Evolutionary conservation across 92 coral and sea anemone genomes (phyloP).

Genomic region (Micromussa lordhowensis): DNA sequence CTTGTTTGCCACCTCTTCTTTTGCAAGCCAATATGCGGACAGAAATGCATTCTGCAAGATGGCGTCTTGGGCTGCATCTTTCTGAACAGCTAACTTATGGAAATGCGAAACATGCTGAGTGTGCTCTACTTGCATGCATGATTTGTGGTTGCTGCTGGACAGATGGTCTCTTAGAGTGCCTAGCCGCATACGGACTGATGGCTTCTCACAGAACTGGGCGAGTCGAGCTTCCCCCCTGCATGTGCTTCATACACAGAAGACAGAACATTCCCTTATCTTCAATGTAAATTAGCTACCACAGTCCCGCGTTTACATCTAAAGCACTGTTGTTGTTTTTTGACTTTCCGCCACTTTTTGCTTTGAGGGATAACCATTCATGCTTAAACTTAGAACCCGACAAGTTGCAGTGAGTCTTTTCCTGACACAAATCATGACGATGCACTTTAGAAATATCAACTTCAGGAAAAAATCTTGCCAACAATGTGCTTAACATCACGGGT

Average conservation of each 20-base stretch:
- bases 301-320: constrained; percentile 26
- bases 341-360: constrained; percentile 36
- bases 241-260: constrained; percentile 58
- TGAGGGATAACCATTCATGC: constrained; percentile 61
- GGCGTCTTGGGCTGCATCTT: constrained; percentile 23
- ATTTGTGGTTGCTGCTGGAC: constrained; percentile 30
- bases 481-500: constrained; percentile 10
- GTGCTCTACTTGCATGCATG: constrained; percentile 43
- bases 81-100: constrained; percentile 40
- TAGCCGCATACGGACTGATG: constrained; percentile 28
- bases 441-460: constrained; percentile 12
- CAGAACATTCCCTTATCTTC: constrained; percentile 52
- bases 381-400: constrained; percentile 30
- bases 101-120: constrained; percentile 38
- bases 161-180: constrained; percentile 43
- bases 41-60: constrained; percentile 25
- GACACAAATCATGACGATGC: constrained; percentile 29
- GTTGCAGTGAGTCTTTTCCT: constrained; percentile 12
- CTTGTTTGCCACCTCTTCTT: constrained; percentile 38
- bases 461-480: constrained; percentile 5
- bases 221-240: constrained; percentile 45
- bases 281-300: constrained; percentile 47
- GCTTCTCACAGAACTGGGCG: constrained; percentile 43
- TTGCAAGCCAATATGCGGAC: constrained; percentile 22
- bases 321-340: constrained; percentile 22